These are phyloP conservation scores for Drosophila virilis DNA, from an alignment of 1,140 invertebrate genomes.

Conservation along the genomic window DNA sequence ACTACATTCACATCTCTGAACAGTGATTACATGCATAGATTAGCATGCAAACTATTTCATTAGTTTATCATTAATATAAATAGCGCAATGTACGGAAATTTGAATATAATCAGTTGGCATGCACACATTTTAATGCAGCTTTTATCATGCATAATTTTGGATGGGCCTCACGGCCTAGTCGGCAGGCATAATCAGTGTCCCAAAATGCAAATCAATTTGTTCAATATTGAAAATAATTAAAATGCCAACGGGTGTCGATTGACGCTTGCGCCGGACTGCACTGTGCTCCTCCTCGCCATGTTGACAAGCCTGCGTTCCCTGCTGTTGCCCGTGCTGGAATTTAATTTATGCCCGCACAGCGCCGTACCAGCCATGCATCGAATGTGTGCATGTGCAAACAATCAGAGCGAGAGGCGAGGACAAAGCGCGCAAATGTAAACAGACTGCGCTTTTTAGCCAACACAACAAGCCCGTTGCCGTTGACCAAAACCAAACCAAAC, in stretches of 20 bases:
- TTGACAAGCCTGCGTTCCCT: conserved; percentile 52
- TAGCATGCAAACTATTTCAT: conserved; percentile 73
- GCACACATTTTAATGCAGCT: conserved; percentile 71
- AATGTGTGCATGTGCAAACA: conserved; percentile 64
- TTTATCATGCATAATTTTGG: conserved; percentile 71
- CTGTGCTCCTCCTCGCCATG: conserved; percentile 34
- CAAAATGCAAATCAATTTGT: conserved; percentile 83
- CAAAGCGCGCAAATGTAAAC: conserved; percentile 48
- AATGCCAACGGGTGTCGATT: conserved; percentile 61
- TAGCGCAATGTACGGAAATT: conserved; percentile 60
- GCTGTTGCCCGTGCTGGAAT: conserved; percentile 52
- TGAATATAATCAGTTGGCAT: conserved; percentile 72
- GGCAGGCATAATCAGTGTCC: conserved; percentile 71
- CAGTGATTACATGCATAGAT: conserved; percentile 55
- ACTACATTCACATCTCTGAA: conserved; percentile 19
- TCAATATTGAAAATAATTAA: conserved; percentile 83
- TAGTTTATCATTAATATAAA: conserved; percentile 74
- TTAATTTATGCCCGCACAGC: conserved; percentile 67
- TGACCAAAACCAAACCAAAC: conserved; percentile 48
- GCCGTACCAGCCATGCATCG: conserved; percentile 55
- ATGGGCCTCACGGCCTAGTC: conserved; percentile 23
- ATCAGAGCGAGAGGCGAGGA: conserved; percentile 28
- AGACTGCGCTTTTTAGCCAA: conserved; percentile 69
- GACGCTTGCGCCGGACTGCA: not conserved
- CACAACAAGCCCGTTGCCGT: conserved; percentile 18